Evolutionary conservation across 2,888 invertebrate genomes (phyloP).

Genomic region (Thymelicus acteon): DNA sequence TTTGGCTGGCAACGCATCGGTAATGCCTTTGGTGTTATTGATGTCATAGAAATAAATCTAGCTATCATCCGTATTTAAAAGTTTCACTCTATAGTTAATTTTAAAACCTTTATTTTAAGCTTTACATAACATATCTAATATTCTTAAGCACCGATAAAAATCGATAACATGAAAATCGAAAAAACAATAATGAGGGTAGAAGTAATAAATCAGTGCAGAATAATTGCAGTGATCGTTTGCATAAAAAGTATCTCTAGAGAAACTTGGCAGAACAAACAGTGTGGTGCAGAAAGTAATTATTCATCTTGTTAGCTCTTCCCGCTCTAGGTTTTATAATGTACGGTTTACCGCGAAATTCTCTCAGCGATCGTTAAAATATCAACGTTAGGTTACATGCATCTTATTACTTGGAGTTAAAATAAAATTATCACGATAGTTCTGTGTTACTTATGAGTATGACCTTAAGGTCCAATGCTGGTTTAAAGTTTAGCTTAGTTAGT

Average conservation of each 20-base stretch:
- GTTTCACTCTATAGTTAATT: too few species aligned
- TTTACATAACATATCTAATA: too few species aligned
- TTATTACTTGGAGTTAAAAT: background rate
- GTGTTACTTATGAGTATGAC: too few species aligned
- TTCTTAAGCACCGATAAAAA: too few species aligned
- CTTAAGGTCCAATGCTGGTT: too few species aligned
- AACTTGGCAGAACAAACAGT: constrained; percentile 15
- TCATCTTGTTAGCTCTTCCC: constrained; percentile 13
- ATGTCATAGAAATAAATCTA: too few species aligned
- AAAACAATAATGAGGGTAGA: constrained; percentile 1
- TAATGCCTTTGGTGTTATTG: too few species aligned
- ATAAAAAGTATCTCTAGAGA: constrained; percentile 10
- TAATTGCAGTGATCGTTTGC: constrained; percentile 14
- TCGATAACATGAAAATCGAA: background rate
- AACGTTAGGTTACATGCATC: background rate
- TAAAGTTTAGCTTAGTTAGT: too few species aligned
- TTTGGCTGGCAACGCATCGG: too few species aligned
- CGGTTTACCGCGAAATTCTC: background rate
- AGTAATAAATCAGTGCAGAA: constrained; percentile 4
- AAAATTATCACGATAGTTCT: too few species aligned
- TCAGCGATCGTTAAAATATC: background rate
- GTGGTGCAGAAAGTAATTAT: constrained; percentile 16
- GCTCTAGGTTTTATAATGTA: constrained; percentile 8
- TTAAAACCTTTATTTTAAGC: too few species aligned
- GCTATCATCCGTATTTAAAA: too few species aligned